Evolutionary conservation across 2,113 vertebrate genomes (phyloP), one percentile per base, ranked within the genome.

Genomic region (Rattus norvegicus): DNA sequence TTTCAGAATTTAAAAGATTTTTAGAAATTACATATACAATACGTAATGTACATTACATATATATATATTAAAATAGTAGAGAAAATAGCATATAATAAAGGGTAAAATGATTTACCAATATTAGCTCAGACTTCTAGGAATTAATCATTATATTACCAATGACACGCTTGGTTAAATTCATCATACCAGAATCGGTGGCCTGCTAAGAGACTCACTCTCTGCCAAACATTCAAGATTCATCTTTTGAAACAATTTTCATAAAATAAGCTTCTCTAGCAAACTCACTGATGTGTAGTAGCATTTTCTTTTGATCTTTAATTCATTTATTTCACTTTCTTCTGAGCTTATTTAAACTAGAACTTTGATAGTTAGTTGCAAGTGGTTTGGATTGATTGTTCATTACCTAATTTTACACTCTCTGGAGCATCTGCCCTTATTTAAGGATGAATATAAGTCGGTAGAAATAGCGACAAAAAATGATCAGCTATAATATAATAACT

Each of bases 251-350:
- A 96, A 43, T 88, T 94, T 93, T 97, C 36, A 94, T 93, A 70
- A 94, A 95, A 93, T 61, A 70, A 96, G 28, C 19, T 96, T 86
- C 84, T 76, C 11, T 33, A 85, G 75, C 22, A 88, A 8, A 88
- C n/a, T 89, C 87, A 79, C 26, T 59, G 43, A 33, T 92, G 43
- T 80, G 61, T 92, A 92, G 94, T 76, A 85, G 11, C 49, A 76
- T 93, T 95, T 97, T 92, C 90, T 92, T 98, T 97, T 97, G 88
- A 96, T 97, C 88, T 97, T 92, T 96, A 94, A 93, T 97, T 97
- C 92, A 97, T 90, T 95, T 80, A 90, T 69, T 94, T 95, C 47
- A 96, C 79, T 80, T 97, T 90, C 70, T 93, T 59, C 65, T n/a
- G 43, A 95, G 63, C 8, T 97, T 87, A 67, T 80, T 92, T 97